Evolutionary conservation across 2,113 vertebrate genomes (phyloP), one percentile per base, ranked within the genome.

Genomic region (Dasyornis broadbenti): DNA sequence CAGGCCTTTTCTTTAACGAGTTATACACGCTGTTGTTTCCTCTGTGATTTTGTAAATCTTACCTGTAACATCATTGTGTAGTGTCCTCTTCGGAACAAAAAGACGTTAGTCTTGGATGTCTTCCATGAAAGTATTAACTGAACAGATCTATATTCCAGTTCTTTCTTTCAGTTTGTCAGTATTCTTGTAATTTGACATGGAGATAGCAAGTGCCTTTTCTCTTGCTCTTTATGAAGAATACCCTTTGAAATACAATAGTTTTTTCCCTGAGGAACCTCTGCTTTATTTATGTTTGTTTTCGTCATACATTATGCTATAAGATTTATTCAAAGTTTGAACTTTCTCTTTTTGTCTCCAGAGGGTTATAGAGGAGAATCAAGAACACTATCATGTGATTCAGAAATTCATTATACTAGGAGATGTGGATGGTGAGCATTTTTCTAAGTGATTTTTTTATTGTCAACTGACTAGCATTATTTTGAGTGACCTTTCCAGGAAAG

Each of bases 381-480:
- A 99, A 70, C 99, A 99, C 94, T 99, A 99, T 90, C 99, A 99
- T 60, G 53, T 99, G 89, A 99, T 99, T 97, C 99, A 99, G 97
- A 99, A 99, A 97, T 99, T 98, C 92, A 97, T 99, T 96, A 99
- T 99, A 96, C 97, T 99, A 65, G 99, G 98, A 96, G 98, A 99
- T 90, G 98, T 99, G 77, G 99, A 99, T 83, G 99, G 99, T 99
- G 96, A 98, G 97, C 64, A 95, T 90, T 94, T 82, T 40, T 86
- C 33, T 16, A 37, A 86, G 57, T 90, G 44, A 59, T 76, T 93
- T 81, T 85, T 85, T 88, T 18, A 47, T 85, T 65, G 79, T 92
- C 59, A 91, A 5, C 22, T 82, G 42, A 49, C 86, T 79, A 40
- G n/a, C 31, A 15, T 90, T 86, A 77, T 53, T 96, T 92, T 45